Conservation (phyloP, 2,113 vertebrate genomes). For the Larimichthys crocea region DNA sequence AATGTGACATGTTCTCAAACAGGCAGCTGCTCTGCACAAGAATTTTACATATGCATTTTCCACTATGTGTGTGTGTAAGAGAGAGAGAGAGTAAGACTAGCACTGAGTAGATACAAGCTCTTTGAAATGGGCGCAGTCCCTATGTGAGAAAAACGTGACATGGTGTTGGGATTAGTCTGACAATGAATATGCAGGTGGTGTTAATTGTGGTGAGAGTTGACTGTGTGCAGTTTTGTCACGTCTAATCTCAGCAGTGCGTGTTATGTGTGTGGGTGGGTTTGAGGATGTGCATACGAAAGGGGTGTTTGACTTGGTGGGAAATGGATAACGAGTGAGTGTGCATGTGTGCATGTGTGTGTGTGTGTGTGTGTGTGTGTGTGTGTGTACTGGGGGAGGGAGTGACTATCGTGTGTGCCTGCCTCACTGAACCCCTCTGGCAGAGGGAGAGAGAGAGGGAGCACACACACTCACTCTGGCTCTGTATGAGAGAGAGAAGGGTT, state of each 20-base stretch:
- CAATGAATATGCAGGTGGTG: conserved; percentile 73
- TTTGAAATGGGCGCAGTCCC: conserved; percentile 28
- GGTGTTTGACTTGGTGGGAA: conserved; percentile 65
- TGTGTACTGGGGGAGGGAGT: conserved; percentile 61
- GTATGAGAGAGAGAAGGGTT: conserved; percentile 57
- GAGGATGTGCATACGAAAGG: conserved; percentile 44
- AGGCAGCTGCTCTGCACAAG: conserved; percentile 50
- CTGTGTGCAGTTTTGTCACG: conserved; percentile 50
- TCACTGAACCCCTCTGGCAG: conserved; percentile 75
- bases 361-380: conserved; percentile 32
- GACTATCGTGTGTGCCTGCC: conserved; percentile 73
- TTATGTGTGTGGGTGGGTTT: conserved; percentile 49
- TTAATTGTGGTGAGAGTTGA: conserved; percentile 67
- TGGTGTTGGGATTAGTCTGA: conserved; percentile 40
- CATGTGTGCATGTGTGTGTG: conserved; percentile 17
- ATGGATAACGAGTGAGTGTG: conserved; percentile 49
- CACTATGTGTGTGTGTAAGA: not conserved
- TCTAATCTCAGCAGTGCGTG: conserved; percentile 54
- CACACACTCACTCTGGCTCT: conserved; percentile 62
- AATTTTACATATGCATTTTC: conserved; percentile 52
- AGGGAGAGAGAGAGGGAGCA: conserved; percentile 54
- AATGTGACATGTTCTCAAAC: conserved; percentile 20
- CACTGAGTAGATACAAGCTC: conserved; percentile 18
- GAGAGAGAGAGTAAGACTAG: not conserved
- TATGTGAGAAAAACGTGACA: conserved; percentile 57